Percentiles rank a stretch among this genome's conserved stretches.
Evolutionary conservation across 2,888 invertebrate genomes (phyloP).

Genomic region (Drosophila diplacantha): DNA sequence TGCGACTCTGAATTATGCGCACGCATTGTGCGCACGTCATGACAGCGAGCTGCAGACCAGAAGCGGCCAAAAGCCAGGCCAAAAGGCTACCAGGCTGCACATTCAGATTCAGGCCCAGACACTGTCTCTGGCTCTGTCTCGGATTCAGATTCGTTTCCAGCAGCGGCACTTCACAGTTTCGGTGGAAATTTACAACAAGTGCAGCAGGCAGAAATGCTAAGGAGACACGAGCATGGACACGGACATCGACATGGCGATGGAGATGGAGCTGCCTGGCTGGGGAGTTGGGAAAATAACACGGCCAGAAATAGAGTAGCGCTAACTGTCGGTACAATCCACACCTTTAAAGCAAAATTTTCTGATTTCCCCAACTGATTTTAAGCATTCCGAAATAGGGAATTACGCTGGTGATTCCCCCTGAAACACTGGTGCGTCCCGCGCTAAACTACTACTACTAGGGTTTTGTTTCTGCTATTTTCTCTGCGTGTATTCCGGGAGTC

Average conservation of each 20-base stretch:
- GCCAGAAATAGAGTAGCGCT: not conserved
- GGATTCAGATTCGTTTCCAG: constrained; percentile 49
- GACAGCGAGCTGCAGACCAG: constrained; percentile 32
- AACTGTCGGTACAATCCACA: not conserved
- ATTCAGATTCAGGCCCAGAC: constrained; percentile 40
- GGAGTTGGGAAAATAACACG: constrained; percentile 21
- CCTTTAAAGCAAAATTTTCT: not conserved
- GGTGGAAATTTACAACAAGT: constrained; percentile 73
- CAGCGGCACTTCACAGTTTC: constrained; percentile 61
- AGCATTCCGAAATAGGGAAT: not conserved
- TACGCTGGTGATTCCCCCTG: not conserved
- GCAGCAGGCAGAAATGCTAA: constrained; percentile 60
- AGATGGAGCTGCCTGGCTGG: constrained; percentile 8
- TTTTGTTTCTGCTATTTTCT: not conserved
- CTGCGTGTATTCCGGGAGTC: constrained; percentile 25
- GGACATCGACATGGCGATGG: constrained; percentile 29
- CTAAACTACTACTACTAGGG: too few relatives aligned
- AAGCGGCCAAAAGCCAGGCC: constrained; percentile 35
- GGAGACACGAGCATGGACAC: constrained; percentile 45
- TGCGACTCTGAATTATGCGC: constrained; percentile 69
- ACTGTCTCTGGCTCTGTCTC: constrained; percentile 35
- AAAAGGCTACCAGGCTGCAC: constrained; percentile 25
- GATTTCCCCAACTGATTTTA: not conserved
- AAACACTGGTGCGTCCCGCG: not conserved
- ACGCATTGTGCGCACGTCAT: constrained; percentile 73